Percentiles rank a stretch among this genome's conserved stretches.
phyloP scores from a whole-genome alignment of 2,888 invertebrate species.

The Drosophila paramelanica region DNA sequence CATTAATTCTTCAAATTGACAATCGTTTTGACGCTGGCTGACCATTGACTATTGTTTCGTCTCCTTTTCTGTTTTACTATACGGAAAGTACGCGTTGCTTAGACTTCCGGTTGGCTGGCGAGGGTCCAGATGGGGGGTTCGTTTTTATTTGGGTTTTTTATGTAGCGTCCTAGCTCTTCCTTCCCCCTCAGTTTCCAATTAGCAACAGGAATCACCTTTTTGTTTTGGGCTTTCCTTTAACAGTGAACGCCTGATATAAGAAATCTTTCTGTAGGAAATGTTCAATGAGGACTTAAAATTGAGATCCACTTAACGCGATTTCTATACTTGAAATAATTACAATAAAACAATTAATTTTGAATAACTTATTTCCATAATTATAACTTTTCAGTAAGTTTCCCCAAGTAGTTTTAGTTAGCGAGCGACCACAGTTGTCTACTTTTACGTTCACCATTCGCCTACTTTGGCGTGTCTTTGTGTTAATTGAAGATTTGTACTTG shows the following conservation, averaged over 20 bases:
- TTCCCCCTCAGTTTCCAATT: constrained; percentile 74
- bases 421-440: background rate
- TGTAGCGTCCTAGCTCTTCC: background rate
- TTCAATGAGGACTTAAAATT: background rate
- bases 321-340: too few species aligned
- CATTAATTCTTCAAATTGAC: constrained; percentile 77
- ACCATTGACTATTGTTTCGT: constrained; percentile 14
- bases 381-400: too few species aligned
- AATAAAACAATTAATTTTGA: too few species aligned
- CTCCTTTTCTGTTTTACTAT: background rate
- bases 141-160: constrained; percentile 10
- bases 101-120: constrained; percentile 55
- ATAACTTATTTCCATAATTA: too few species aligned
- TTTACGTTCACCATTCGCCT: constrained; percentile 18
- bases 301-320: too few species aligned
- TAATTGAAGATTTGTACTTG: constrained; percentile 77
- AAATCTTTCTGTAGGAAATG: too few species aligned
- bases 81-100: constrained; percentile 14
- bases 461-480: constrained; percentile 52
- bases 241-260: background rate
- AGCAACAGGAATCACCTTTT: constrained; percentile 79
- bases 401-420: too few species aligned
- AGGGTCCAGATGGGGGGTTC: constrained; percentile 5
- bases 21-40: constrained; percentile 60
- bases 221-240: constrained; percentile 12